Evolutionary conservation across 2,797 vertebrate genomes (phyloP), one percentile per base, ranked within the genome.

Genomic region (Sus cebifrons): DNA sequence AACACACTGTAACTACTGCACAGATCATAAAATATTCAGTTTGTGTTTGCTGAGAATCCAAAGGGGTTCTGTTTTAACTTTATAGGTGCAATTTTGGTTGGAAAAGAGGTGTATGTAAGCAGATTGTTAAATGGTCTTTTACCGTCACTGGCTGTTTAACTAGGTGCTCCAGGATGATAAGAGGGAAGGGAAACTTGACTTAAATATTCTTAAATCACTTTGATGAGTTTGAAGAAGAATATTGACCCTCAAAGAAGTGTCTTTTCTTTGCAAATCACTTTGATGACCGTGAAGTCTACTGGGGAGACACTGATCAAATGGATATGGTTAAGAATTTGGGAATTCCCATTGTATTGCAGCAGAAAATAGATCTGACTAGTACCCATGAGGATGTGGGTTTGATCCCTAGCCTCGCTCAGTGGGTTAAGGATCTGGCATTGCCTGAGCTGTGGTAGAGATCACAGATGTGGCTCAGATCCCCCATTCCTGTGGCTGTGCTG

Each of bases 71-170:
- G 17, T 3, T 97, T 89, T 44, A 77, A 90, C 88, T 97, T 97
- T 91, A 95, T 95, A 92, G 97, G 92, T 97, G 89, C 62, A 97
- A 87, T 98, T 98, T 98, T 98, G 96, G 64, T 97, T 98, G 91
- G 58, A 79, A 96, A 96, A 58, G 84, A 94, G 56, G 74, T 92
- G 58, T 81, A 9, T 49, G 20, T 44, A 82, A 98, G 89, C 97
- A 98, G 98, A 97, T 96, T 97, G 97, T 81, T 98, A 97, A 98
- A 97, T 91, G 88, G 29, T 78, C 96, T 95, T 88, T 92, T 75
- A 84, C 92, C 6, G 56, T 89, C 91, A 67, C 77, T 97, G 10
- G 79, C 77, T 97, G 92, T 96, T 98, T 97, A 92, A 96, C 97
- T 97, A 97, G 95, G 85, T 97, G 83, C 64, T 98, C 92, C 81